These are phyloP conservation scores for Laticauda colubrina DNA, from an alignment of 2,113 vertebrate genomes.

Conservation along the genomic window DNA sequence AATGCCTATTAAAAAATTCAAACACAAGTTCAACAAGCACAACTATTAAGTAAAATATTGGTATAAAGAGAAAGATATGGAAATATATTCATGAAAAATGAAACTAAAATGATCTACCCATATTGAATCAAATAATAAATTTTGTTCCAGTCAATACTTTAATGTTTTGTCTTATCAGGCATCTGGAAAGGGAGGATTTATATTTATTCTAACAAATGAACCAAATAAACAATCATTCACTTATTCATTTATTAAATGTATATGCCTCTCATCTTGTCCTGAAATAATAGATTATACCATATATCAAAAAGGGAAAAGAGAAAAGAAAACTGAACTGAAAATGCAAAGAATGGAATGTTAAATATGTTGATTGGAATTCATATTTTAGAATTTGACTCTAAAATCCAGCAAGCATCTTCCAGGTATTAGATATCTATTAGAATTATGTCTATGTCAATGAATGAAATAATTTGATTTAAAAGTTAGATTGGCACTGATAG, in stretches of 20 bases:
- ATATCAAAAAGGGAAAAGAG: neutral
- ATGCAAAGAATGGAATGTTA: neutral
- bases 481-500: neutral
- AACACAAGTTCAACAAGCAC: neutral
- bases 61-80: neutral
- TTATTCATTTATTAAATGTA: neutral
- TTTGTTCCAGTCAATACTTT: neutral
- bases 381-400: neutral
- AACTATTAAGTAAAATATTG: neutral
- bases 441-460: neutral
- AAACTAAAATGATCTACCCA: neutral
- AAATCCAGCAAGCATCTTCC: neutral
- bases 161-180: neutral
- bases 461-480: neutral
- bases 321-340: neutral
- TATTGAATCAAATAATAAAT: neutral
- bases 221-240: neutral
- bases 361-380: neutral
- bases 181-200: neutral
- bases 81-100: neutral
- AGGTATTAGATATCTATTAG: neutral
- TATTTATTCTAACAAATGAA: neutral
- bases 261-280: neutral
- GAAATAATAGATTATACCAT: neutral
- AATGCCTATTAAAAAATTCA: neutral